phyloP scores from a whole-genome alignment of 2,888 invertebrate species.

The Phyllotreta cruciferae region DNA sequence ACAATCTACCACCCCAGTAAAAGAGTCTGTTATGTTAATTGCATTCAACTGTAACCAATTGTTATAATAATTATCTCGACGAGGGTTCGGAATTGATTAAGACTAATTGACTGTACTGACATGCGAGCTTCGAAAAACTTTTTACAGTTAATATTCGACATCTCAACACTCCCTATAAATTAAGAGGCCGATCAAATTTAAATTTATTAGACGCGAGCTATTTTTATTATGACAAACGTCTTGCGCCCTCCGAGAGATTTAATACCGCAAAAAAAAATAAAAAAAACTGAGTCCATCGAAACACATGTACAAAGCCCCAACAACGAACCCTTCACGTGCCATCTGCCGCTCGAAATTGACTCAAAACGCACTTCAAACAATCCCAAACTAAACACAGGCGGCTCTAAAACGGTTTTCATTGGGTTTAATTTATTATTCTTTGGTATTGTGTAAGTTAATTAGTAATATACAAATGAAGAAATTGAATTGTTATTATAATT shows the following conservation, averaged over 20 bases:
- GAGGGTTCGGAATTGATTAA: conserved; percentile 22
- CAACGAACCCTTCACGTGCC: conserved; percentile 24
- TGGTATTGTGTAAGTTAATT: no score
- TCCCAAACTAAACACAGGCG: no score
- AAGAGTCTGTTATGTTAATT: conserved; percentile 8
- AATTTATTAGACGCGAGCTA: conserved; percentile 14
- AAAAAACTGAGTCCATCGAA: conserved; percentile 16
- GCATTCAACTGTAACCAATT: conserved; percentile 13
- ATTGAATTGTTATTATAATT: no score
- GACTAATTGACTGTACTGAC: conserved; percentile 18
- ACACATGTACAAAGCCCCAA: conserved; percentile 24
- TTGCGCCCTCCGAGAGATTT: conserved; percentile 23
- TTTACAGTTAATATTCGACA: not conserved
- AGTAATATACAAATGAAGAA: no score
- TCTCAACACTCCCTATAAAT: not conserved
- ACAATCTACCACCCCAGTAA: conserved; percentile 9
- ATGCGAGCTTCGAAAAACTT: conserved; percentile 4
- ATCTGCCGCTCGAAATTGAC: conserved; percentile 33
- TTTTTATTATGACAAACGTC: conserved; percentile 23
- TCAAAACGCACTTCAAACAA: conserved; percentile 16
- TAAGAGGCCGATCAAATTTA: not conserved
- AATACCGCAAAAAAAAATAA: conserved; percentile 14
- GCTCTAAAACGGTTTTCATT: no score
- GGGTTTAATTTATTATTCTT: no score
- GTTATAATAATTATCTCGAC: conserved; percentile 11